Evolutionary conservation across 2,888 invertebrate species (phyloP).

Genomic region (Pterostichus madidus): DNA sequence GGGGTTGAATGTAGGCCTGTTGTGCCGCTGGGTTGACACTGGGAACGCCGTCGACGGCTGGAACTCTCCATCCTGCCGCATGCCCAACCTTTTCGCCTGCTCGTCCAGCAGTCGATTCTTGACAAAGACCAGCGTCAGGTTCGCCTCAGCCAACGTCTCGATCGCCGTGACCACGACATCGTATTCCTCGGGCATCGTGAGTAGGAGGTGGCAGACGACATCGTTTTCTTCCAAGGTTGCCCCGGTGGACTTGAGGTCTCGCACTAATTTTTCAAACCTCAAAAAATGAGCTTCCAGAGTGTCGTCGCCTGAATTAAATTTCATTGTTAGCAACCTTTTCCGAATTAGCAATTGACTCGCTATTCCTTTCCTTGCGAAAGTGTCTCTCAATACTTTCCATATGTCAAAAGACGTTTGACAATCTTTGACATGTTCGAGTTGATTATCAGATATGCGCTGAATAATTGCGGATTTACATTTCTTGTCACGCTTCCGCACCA

Average conservation of each 20-base stretch:
- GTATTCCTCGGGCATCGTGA: constrained; percentile 69
- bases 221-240: constrained; percentile 68
- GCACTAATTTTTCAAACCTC: constrained; percentile 68
- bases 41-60: constrained; percentile 24
- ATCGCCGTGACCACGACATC: constrained; percentile 67
- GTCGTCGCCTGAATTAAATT: constrained; percentile 64
- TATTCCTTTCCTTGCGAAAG: constrained; percentile 22
- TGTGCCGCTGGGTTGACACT: neutral
- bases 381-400: neutral
- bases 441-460: constrained; percentile 70
- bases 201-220: constrained; percentile 68
- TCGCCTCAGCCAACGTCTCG: constrained; percentile 9
- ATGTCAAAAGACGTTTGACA: constrained; percentile 69
- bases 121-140: constrained; percentile 18
- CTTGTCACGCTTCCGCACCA: constrained; percentile 50
- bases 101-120: constrained; percentile 39
- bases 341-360: constrained; percentile 18
- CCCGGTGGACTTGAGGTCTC: constrained; percentile 68
- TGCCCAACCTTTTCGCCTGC: constrained; percentile 19
- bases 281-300: constrained; percentile 39
- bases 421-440: constrained; percentile 68
- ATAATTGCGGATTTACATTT: constrained; percentile 70
- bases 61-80: constrained; percentile 14
- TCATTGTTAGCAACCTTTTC: constrained; percentile 66
- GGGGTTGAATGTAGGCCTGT: neutral